Base-by-base conservation (phyloP, 2,888 invertebrate genomes). In the Clitarchus hookeri region DNA sequence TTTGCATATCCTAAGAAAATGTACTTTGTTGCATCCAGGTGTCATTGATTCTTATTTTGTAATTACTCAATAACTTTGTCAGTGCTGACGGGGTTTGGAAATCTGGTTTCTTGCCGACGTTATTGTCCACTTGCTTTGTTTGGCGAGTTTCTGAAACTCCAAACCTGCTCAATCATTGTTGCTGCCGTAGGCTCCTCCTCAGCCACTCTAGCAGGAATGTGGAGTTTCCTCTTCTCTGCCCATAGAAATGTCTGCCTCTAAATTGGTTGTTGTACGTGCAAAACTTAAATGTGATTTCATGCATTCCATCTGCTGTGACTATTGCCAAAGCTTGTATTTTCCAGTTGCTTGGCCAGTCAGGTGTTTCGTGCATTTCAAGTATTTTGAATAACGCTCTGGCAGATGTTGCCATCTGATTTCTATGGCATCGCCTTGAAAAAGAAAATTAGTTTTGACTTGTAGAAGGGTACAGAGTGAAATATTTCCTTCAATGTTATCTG, bases 1-100 rank as follows among this genome's bases (percentile, higher is more conserved):
- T 84, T 84, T 19, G 84, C 44, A 84, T 44, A 84, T 2, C 48
- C 84, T 44, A 84, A 25, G 44, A 84, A 84, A 26, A 84, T 48
- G 13, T 84, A 13, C n/a, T 84, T 44, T 36, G 36, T 84, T 19
- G 44, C 84, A 84, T 48, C 16, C 19, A 84, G 84, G 25, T 23
- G 3, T 11, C 23, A 19, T 3, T 6, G 26, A n/a, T 19, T 36
- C 53, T n/a, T 84, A 44, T 48, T 48, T 48, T 84, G 0, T 26
- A 48, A 84, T 12, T 53, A 84, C 23, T 84, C 23, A 44, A 84
- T 6, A 48, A 83, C 83, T 83, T 36, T 83, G 36, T 83, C 44
- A 9, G 44, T 83, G n/a, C 6, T 48, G 48, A 16, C 48, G 11
- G 48, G 16, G 16, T 48, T 48, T 48, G 12, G 11, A 48, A 48